Conservation (phyloP, 1,140 invertebrate species). For the Dendroctonus ponderosae region DNA sequence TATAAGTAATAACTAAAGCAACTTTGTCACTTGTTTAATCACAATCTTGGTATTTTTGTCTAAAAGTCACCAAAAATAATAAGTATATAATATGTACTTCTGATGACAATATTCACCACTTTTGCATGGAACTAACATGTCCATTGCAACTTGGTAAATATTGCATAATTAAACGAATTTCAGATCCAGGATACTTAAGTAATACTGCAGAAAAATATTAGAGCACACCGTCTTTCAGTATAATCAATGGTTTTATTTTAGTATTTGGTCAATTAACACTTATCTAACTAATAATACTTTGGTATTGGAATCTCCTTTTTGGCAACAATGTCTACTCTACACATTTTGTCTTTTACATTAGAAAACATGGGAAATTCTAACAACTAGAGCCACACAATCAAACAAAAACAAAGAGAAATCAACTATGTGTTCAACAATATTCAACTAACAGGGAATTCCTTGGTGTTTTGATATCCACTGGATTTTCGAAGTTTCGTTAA, state of each 20-base stretch:
- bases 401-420: neutral
- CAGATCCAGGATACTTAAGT: too few species aligned
- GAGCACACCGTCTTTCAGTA: too few species aligned
- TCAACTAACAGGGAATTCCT: too few species aligned
- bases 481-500: too few species aligned
- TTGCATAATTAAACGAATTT: too few species aligned
- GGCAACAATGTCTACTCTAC: slow-evolving; percentile 50
- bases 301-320: slow-evolving; percentile 51
- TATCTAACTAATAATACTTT: slow-evolving; percentile 51
- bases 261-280: slow-evolving; percentile 49
- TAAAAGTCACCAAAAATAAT: slow-evolving; percentile 25
- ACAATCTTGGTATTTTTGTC: slow-evolving; percentile 32
- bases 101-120: too few species aligned
- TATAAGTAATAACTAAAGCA: slow-evolving; percentile 34
- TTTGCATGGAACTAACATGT: too few species aligned
- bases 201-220: too few species aligned
- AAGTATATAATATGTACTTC: slow-evolving; percentile 27
- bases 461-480: too few species aligned
- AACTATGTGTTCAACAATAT: too few species aligned
- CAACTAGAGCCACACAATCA: neutral
- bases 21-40: slow-evolving; percentile 36
- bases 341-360: slow-evolving; percentile 40
- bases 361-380: slow-evolving; percentile 28
- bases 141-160: too few species aligned
- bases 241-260: slow-evolving; percentile 23